Evolutionary conservation across 1,140 invertebrate genomes (phyloP), one percentile per base, ranked within the genome.

Genomic region (Orchesella cincta): DNA sequence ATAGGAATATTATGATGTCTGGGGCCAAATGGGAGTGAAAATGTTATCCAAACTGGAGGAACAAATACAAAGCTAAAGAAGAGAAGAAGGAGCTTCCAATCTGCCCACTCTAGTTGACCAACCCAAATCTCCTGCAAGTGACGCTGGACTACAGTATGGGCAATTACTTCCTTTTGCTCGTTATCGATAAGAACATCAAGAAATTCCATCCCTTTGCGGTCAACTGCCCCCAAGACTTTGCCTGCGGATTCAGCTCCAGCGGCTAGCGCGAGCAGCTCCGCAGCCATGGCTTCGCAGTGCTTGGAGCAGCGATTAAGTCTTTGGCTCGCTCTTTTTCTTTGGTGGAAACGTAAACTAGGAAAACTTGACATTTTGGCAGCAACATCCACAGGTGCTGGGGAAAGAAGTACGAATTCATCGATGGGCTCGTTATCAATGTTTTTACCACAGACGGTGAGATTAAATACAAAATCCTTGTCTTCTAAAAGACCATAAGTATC

Each of bases 401-500:
- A 98, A 1, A 97, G 93, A 29, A 99, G 87, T 26, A 99, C 92
- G 85, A 99, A 99, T 84, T 99, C 97, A 84, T 98, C 93, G 46
- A 99, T 94, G 0, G 97, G 96, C 82, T 95, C 93, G 85, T 99
- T 98, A 81, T 96, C 93, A 86, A 95, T 92, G 82, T 95, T 94
- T 86, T 98, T 99, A 14, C 97, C 97, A 85, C 96, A 97, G 2
- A 98, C 92, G 95, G 99, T 99, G 83, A 99, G 88, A 85, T 99
- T 98, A 86, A 98, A 98, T 29, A 99, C 94, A 85, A 99, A 99
- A 86, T 94, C 92, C 84, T 93, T 92, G 85, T 99, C 97, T 82
- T 99, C 97, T 94, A 99, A 98, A 0, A 99, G 87, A 0, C 92
- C 91, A 83, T 98, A 95, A 0, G 96, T 97, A 83, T 98, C 97